Percentiles rank a stretch among this genome's conserved stretches.
These are phyloP conservation scores for Pituophis catenifer DNA, from an alignment of 2,113 vertebrate genomes.

Conservation along the genomic window DNA sequence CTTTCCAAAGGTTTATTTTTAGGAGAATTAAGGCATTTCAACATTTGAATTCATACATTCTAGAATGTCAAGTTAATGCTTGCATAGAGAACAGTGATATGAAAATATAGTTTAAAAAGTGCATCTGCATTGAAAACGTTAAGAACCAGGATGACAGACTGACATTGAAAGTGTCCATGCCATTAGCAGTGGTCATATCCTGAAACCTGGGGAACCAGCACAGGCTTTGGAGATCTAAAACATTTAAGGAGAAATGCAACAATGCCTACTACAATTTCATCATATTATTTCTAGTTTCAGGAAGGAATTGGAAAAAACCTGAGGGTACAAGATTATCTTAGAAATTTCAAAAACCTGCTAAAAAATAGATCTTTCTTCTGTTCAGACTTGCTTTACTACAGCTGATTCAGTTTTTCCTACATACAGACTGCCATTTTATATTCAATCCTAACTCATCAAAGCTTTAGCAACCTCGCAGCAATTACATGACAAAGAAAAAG, in stretches of 20 bases:
- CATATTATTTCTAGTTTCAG: background rate
- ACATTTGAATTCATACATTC: background rate
- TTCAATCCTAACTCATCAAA: background rate
- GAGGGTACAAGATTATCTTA: background rate
- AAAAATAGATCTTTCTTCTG: background rate
- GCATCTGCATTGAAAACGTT: background rate
- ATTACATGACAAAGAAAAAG: background rate
- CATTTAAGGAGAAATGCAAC: background rate
- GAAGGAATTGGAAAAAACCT: background rate
- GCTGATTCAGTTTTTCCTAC: background rate
- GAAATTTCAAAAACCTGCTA: background rate
- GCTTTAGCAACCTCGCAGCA: background rate
- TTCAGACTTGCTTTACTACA: background rate
- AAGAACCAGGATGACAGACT: background rate
- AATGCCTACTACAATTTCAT: background rate
- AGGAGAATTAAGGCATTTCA: background rate
- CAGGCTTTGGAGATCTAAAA: background rate
- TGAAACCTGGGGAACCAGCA: background rate
- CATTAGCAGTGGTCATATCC: background rate
- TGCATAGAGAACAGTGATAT: background rate
- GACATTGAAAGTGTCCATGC: background rate
- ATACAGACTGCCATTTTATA: background rate
- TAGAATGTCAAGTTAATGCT: background rate
- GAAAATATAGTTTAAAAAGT: constrained; percentile 2
- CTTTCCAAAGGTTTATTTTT: background rate